A percentile compares a stretch with the other conserved stretches of the same genome.
Conservation (phyloP, 2,797 vertebrate species). For the Hybognathus amarus region DNA sequence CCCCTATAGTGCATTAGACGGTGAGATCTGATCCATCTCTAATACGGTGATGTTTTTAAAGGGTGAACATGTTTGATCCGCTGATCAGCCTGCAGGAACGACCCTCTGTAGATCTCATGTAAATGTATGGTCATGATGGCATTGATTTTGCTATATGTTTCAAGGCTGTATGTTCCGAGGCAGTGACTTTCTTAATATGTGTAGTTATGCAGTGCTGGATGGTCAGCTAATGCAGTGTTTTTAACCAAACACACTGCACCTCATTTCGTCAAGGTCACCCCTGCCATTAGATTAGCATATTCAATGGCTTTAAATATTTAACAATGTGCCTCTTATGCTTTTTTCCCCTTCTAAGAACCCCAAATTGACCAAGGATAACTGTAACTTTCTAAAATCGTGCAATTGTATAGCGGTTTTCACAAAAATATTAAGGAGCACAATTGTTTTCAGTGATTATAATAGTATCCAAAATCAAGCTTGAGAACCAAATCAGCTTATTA, state of each 20-base stretch:
- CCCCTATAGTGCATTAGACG: slow-evolving; percentile 48
- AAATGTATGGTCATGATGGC: slow-evolving; percentile 20
- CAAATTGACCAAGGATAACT: neutral
- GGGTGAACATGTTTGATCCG: slow-evolving; percentile 38
- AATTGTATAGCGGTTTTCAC: neutral
- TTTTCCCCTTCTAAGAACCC: neutral
- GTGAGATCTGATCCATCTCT: slow-evolving; percentile 45
- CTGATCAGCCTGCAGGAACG: slow-evolving; percentile 40
- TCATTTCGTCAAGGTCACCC: slow-evolving; percentile 77
- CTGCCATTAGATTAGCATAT: slow-evolving; percentile 75
- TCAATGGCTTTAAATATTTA: slow-evolving; percentile 71
- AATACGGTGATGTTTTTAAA: slow-evolving; percentile 50
- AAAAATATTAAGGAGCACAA: neutral
- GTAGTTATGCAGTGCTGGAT: slow-evolving; percentile 76
- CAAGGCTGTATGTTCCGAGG: slow-evolving; percentile 15
- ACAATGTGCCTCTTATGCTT: slow-evolving; percentile 66
- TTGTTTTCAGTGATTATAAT: neutral
- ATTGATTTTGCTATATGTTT: slow-evolving; percentile 36
- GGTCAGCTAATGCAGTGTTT: slow-evolving; percentile 82
- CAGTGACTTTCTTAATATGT: slow-evolving; percentile 45
- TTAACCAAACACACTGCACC: slow-evolving; percentile 77
- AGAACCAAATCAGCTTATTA: neutral
- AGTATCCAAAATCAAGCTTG: neutral
- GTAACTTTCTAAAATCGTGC: neutral
- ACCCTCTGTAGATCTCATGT: slow-evolving; percentile 23